Base-by-base conservation (phyloP, 2,888 invertebrate species). In the Machimus atricapillus region DNA sequence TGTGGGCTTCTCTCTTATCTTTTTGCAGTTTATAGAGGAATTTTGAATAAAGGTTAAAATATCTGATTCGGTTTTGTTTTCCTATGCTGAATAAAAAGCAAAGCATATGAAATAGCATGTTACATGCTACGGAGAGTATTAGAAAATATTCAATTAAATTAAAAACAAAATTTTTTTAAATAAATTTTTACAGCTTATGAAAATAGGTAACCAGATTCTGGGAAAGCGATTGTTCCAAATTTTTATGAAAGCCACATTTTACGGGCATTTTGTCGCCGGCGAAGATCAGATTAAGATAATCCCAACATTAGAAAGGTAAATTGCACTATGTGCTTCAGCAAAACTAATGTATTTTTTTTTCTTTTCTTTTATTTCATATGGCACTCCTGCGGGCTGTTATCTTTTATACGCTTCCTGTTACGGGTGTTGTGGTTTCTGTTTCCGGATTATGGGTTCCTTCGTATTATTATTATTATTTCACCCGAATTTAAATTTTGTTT, bases 191-290 rank as follows among this genome's bases (percentile, higher is more conserved):
- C 95, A 98, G 97, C 92, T 98, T 90, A 97, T 98, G 97, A 97
- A 96, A 93, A 90, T 96, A 82, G 93, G 95, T 89, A 95, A 96
- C 90, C 94, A 94, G 88, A 89, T 98, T 87, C 92, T 98, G 88
- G 99, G 99, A 52, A 95, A 96, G 91, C 94, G 93, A 89, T 91
- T 99, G 89, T 99, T 99, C 93, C 95, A 95, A 88, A 90, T 93
- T 88, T 89, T 98, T 88, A 98, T 99, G 98, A 98, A 97, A 93
- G 94, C 95, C 77, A 97, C 99, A 34, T 99, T 99, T 93, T 99
- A 99, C 93, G 99, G 99, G 9, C 99, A 99, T 93, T 99, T 99
- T 94, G 99, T 99, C 85, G 99, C 99, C 85, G 99, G 99, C 87
- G 97, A 98, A 92, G 97, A 98, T 93, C 96, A 97, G 92, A 94